Evolutionary conservation across 2,113 vertebrate species (phyloP).

Genomic region (Chloroceryle aenea): DNA sequence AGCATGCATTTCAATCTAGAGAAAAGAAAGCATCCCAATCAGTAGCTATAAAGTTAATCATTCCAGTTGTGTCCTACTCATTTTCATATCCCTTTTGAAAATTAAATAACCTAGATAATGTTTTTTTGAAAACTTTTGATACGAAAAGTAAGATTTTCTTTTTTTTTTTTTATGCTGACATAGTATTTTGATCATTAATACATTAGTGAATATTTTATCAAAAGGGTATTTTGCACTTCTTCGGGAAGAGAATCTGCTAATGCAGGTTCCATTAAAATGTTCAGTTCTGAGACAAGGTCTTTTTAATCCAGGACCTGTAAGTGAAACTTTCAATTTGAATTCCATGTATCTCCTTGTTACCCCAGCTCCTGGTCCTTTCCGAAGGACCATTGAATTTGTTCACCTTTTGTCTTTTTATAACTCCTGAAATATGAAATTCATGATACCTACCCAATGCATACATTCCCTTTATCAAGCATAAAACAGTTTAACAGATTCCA

Average conservation of each 20-base stretch:
- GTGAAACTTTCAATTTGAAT: not conserved
- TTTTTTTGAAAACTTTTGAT: slow-evolving; percentile 1
- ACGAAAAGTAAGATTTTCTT: not conserved
- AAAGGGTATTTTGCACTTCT: slow-evolving; percentile 39
- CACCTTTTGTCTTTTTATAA: not conserved
- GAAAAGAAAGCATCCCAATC: slow-evolving; percentile 12
- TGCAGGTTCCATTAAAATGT: slow-evolving; percentile 28
- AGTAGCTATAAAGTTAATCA: not conserved
- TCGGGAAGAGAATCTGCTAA: slow-evolving; percentile 5
- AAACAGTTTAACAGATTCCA: not conserved
- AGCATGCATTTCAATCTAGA: slow-evolving; percentile 92
- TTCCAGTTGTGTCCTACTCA: not conserved
- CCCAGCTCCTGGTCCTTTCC: not conserved
- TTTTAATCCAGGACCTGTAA: not conserved
- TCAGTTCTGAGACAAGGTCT: not conserved
- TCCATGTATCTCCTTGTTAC: not conserved
- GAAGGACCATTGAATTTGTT: not conserved
- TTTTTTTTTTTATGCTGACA: not conserved
- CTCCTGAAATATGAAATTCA: not conserved
- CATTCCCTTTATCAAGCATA: not conserved
- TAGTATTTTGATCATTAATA: slow-evolving; percentile 56
- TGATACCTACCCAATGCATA: not conserved
- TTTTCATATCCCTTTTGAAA: slow-evolving; percentile 27
- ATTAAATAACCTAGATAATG: slow-evolving; percentile 16
- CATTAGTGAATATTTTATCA: slow-evolving; percentile 62